A percentile compares a stretch with the other conserved stretches of the same genome.
These are phyloP conservation scores for Panurus biarmicus DNA, from an alignment of 2,113 vertebrate species.

Conservation along the genomic window DNA sequence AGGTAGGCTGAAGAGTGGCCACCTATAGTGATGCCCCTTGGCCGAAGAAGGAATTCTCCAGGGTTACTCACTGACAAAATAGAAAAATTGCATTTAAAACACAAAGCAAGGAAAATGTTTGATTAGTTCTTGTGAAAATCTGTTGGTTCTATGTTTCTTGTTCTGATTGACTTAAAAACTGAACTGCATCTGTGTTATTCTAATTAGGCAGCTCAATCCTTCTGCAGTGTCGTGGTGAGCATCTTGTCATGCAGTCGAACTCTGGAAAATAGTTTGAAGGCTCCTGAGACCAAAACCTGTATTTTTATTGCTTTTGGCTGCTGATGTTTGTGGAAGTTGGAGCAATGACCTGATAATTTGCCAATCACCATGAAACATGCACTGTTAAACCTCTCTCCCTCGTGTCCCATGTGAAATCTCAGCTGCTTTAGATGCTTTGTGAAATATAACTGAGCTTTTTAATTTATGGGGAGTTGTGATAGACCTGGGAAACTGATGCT, in stretches of 20 bases:
- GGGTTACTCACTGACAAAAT: background rate
- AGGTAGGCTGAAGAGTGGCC: background rate
- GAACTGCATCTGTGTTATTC: constrained; percentile 2
- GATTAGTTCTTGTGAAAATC: background rate
- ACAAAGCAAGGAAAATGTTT: background rate
- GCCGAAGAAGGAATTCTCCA: background rate
- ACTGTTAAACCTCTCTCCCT: background rate
- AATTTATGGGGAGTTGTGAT: background rate
- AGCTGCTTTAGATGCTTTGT: background rate
- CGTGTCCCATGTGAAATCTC: constrained; percentile 16
- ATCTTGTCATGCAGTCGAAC: constrained; percentile 30
- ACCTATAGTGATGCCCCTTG: accelerated
- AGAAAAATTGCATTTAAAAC: background rate
- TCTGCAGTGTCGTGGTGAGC: background rate
- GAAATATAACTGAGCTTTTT: background rate
- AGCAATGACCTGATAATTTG: constrained; percentile 64
- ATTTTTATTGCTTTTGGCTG: constrained; percentile 63
- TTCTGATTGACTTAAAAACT: constrained; percentile 21
- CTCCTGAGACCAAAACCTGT: constrained; percentile 55
- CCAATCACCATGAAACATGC: constrained; percentile 50
- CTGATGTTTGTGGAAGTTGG: constrained; percentile 49
- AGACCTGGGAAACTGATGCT: constrained; percentile 17
- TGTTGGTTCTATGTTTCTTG: background rate
- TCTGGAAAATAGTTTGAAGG: constrained; percentile 55
- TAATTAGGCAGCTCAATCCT: constrained; percentile 48